Percentiles rank a stretch among this genome's conserved stretches.
Evolutionary conservation across 53 echinoderm and acorn worm species (phyloP).

Genomic region (Luidia sarsii): DNA sequence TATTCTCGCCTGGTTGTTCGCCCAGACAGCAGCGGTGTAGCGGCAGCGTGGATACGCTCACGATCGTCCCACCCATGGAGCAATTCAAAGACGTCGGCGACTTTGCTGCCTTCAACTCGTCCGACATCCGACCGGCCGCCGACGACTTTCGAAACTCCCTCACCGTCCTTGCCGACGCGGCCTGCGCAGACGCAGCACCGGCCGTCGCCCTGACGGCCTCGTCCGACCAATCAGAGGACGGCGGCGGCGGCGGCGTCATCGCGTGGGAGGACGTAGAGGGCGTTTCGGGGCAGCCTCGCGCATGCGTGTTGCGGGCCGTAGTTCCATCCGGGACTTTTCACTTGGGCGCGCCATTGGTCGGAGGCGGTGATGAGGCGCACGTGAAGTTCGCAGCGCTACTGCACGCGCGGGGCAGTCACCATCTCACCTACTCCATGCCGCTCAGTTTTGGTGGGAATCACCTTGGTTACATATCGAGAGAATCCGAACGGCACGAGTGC

Average conservation of each 20-base stretch:
- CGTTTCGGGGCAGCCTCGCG: not conserved
- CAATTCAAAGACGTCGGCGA: conserved; percentile 12
- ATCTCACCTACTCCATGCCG: conserved; percentile 1
- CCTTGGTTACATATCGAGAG: conserved; percentile 21
- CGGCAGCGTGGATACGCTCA: not conserved
- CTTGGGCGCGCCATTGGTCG: not conserved
- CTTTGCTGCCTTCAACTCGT: not conserved
- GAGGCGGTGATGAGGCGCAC: not conserved
- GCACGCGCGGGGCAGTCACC: not conserved
- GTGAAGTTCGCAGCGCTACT: conserved; percentile 17
- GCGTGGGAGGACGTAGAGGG: conserved; percentile 10
- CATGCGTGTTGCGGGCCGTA: conserved; percentile 23
- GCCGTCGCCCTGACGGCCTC: not conserved
- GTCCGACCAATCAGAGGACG: conserved; percentile 14
- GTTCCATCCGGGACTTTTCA: conserved; percentile 5
- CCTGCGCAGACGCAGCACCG: conserved; percentile 3
- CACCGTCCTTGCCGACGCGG: not conserved
- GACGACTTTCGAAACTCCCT: not conserved
- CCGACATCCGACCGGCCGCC: not conserved
- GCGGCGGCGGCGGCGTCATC: too few species aligned
- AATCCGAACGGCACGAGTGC: conserved; percentile 7
- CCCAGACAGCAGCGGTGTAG: not conserved
- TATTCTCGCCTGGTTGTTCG: not conserved
- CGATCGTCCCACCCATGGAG: conserved; percentile 15
- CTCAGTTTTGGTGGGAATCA: conserved; percentile 9